A percentile compares a stretch with the other conserved stretches of the same genome.
Conservation (phyloP, 1,140 invertebrate genomes). For the Eurosta solidaginis region DNA sequence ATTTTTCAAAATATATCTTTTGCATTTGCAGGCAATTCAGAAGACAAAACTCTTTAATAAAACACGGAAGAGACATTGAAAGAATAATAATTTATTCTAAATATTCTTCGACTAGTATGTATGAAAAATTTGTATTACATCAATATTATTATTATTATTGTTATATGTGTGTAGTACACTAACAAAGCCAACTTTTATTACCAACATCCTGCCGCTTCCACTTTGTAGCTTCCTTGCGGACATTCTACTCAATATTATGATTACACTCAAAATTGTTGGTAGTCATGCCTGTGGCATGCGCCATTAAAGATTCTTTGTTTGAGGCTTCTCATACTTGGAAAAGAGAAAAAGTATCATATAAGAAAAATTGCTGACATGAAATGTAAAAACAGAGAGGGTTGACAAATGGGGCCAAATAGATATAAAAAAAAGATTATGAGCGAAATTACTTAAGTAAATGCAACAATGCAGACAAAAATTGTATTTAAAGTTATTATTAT, state of each 20-base stretch:
- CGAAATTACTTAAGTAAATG: slow-evolving; percentile 10
- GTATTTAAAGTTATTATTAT: not conserved
- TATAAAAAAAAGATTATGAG: not conserved
- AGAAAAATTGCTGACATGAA: not conserved
- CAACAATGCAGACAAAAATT: slow-evolving; percentile 17
- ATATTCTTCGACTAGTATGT: too few species aligned
- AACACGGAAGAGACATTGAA: too few species aligned
- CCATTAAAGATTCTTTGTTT: not conserved
- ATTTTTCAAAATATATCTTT: too few species aligned
- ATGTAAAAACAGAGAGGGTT: not conserved
- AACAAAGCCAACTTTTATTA: slow-evolving; percentile 2
- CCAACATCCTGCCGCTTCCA: slow-evolving; percentile 20
- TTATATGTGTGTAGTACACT: not conserved
- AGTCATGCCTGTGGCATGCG: not conserved
- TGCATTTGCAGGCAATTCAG: too few species aligned
- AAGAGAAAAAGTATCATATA: too few species aligned
- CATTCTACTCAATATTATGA: slow-evolving; percentile 1
- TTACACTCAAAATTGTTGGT: not conserved
- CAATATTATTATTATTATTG: too few species aligned
- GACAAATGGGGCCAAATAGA: not conserved
- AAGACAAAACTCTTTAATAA: too few species aligned
- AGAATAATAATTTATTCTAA: too few species aligned
- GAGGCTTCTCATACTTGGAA: not conserved
- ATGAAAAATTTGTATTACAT: too few species aligned
- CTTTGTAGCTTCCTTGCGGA: slow-evolving; percentile 16